Evolutionary conservation across 2,797 vertebrate species (phyloP), one percentile per base, ranked within the genome.

Genomic region (Kryptolebias ocellatus): DNA sequence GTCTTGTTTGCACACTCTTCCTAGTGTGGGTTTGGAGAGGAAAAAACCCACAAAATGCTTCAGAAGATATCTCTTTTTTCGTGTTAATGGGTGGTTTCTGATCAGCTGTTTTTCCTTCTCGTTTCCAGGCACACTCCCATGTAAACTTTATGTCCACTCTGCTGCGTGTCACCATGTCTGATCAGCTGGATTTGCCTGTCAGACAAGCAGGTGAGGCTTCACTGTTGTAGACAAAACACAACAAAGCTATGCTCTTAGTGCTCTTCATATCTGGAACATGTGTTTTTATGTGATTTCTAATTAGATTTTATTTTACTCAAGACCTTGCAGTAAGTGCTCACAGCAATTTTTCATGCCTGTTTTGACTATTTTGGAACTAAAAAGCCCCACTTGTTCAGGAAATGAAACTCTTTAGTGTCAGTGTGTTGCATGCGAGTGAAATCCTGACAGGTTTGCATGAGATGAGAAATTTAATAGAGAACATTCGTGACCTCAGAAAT

Each of bases 81-180:
- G 6, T 18, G 29, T 78, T 20, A 37, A 17, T 50, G 46, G 60
- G 6, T 0, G 0, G 9, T 20, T 74, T 54, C 6, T 53, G 46
- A 47, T 72, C 0, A 60, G 11, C 4, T 61, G 52, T 70, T 77
- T 62, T 65, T 5, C 6, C 55, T 81, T 87, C 16, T 83, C 1
- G 71, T 92, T 92, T 83, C 44, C 89, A 99, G 98, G 95, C 95
- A 89, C 96, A 99, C 90, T 92, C 95, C 67, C 96, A 96, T 83
- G 94, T 97, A 88, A 98, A 96, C 93, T 99, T 99, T 90, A 94
- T 97, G 90, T 97, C 98, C 78, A 95, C 96, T 61, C 92, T 99
- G 87, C 96, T 99, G 89, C 97, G 95, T 79, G 94, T 99, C 86
- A 99, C 98, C 84, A 99, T 99, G 97, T 96, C 98, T 6, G 96